Base-by-base conservation (phyloP, 1,140 invertebrate genomes). In the Oryctes rhinoceros region DNA sequence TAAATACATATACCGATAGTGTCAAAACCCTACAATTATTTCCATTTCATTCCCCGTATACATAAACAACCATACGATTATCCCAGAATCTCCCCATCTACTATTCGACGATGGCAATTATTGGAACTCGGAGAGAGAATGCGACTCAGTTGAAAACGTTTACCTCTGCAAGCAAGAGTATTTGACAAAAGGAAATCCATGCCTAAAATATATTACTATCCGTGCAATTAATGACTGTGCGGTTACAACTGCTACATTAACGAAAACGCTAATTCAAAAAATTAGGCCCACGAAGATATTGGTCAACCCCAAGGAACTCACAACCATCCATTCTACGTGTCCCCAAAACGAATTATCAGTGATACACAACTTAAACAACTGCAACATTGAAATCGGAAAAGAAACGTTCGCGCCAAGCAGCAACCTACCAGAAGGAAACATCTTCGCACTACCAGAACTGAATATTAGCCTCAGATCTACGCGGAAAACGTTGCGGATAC, bases 191-290 rank as follows among this genome's bases (percentile, higher is more conserved):
- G 65, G 65, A 71, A 35, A 71, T n/a, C 65, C 2, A n/a, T 71
- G 65, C n/a, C 4, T 71, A 1, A 4, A 1, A 6, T 10, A 71
- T 11, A 71, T 71, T 71, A 1, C 24, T 71, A 67, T 10, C 9
- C 9, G n/a, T 53, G 49, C 9, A 9, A 53, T n/a, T 53, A 53
- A n/a, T 53, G 49, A 53, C 9, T 53, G 49, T n/a, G n/a, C 49
- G n/a, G n/a, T 53, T 9, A 53, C 49, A n/a, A n/a, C 49, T 10
- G n/a, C n/a, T 53, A 9, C 9, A 10, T n/a, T 53, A 9, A 53
- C 49, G 9, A 53, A 53, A 53, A 53, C 49, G n/a, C 9, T 53
- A 53, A 53, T 53, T n/a, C 49, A 53, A 53, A n/a, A 53, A 53
- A 53, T 53, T n/a, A 10, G 49, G n/a, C n/a, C 49, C 49, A 53